Conservation (phyloP, 2,888 invertebrate species). For the Ormyrus thymus region DNA sequence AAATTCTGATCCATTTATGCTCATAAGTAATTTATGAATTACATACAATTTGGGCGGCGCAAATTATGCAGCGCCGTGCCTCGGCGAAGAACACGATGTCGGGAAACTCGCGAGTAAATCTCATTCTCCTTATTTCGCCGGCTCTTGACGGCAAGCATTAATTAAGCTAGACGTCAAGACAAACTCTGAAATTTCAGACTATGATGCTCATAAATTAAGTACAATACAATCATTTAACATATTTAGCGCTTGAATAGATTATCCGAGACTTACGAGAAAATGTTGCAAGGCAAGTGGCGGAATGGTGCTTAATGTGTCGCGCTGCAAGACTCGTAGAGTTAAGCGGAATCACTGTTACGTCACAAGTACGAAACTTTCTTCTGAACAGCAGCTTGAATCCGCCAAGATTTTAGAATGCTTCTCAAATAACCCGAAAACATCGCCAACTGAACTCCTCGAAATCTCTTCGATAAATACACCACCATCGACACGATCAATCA, state of each 20-base stretch:
- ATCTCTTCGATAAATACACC: too few relatives aligned
- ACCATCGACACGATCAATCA: too few relatives aligned
- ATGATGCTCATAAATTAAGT: conserved; percentile 19
- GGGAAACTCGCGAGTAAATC: conserved; percentile 7
- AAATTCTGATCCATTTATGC: conserved; percentile 4
- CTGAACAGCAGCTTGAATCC: too few relatives aligned
- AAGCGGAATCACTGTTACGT: background rate
- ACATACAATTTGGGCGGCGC: background rate
- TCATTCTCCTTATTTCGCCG: conserved; percentile 6
- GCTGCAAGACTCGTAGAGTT: background rate
- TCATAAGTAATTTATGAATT: conserved; percentile 11
- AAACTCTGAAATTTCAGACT: conserved; percentile 15
- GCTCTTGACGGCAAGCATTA: conserved; percentile 14
- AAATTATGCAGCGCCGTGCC: too few relatives aligned
- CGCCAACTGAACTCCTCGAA: too few relatives aligned
- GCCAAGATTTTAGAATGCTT: too few relatives aligned
- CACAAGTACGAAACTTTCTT: too few relatives aligned
- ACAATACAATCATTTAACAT: conserved; percentile 21
- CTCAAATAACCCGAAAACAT: too few relatives aligned
- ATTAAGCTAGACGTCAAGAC: conserved; percentile 5
- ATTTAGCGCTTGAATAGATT: background rate
- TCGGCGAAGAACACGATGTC: background rate
- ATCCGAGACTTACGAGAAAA: background rate
- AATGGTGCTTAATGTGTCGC: background rate
- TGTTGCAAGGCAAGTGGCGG: background rate